Evolutionary conservation across 1,140 invertebrate genomes (phyloP).

Genomic region (Diorhabda sublineata): DNA sequence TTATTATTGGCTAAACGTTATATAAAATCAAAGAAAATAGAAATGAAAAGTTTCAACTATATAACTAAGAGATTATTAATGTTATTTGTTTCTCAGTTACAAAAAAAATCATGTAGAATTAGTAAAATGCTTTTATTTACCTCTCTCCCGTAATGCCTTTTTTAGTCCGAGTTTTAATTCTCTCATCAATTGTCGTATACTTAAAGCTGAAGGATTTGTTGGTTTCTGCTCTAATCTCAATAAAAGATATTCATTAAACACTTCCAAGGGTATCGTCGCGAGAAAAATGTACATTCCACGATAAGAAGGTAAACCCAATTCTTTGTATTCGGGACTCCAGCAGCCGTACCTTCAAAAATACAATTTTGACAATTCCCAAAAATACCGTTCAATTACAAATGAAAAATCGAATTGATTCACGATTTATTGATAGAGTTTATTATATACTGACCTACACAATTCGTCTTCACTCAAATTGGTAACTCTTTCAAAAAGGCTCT

Average conservation of each 20-base stretch:
- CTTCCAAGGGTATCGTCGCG: conserved; percentile 74
- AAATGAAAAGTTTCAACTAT: too few relatives aligned
- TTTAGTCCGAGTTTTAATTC: conserved; percentile 82
- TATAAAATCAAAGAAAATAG: too few relatives aligned
- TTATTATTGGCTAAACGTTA: too few relatives aligned
- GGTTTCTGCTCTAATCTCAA: conserved; percentile 80
- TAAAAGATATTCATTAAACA: conserved; percentile 81
- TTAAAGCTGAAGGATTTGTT: conserved; percentile 77
- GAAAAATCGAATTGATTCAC: too few relatives aligned
- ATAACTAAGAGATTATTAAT: too few relatives aligned
- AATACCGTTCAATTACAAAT: too few relatives aligned
- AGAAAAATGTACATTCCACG: conserved; percentile 79
- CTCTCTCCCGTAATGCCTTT: conserved; percentile 70
- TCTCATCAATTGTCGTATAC: conserved; percentile 79
- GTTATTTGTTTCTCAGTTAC: too few relatives aligned
- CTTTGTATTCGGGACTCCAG: conserved; percentile 70
- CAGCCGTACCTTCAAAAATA: conserved; percentile 63
- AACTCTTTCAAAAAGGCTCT: conserved; percentile 35
- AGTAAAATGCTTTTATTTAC: not conserved
- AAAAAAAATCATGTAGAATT: too few relatives aligned
- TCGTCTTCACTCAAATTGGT: conserved; percentile 29
- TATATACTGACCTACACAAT: conserved; percentile 55
- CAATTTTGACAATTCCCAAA: too few relatives aligned
- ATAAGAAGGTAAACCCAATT: conserved; percentile 79
- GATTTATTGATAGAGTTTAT: too few relatives aligned